Conservation (phyloP, 2,888 invertebrate genomes). For the Drosophila putrida region DNA sequence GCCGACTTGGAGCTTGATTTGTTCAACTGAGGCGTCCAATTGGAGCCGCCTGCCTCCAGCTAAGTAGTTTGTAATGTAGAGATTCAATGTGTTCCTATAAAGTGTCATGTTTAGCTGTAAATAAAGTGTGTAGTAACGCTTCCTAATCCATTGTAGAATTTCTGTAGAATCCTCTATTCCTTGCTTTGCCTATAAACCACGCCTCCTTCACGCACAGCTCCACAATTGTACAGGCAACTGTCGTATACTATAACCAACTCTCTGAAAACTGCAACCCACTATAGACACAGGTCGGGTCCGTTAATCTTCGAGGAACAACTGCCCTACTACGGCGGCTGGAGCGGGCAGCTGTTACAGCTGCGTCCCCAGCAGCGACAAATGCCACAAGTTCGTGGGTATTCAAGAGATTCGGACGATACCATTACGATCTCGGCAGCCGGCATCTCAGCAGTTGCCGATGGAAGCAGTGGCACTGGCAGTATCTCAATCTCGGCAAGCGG, state of each 20-base stretch:
- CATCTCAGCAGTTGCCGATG: slow-evolving; percentile 53
- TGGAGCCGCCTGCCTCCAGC: slow-evolving; percentile 8
- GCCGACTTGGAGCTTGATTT: slow-evolving; percentile 89
- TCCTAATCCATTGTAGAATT: slow-evolving; percentile 42
- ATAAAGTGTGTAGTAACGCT: slow-evolving; percentile 52
- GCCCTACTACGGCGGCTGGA: slow-evolving; percentile 91
- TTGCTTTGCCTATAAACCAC: slow-evolving; percentile 46
- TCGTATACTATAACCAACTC: slow-evolving; percentile 52
- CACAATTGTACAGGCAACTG: slow-evolving; percentile 47
- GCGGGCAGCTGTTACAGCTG: slow-evolving; percentile 88
- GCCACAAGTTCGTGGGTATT: slow-evolving; percentile 37
- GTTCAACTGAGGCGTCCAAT: slow-evolving; percentile 59
- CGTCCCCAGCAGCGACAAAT: slow-evolving; percentile 50
- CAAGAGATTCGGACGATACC: slow-evolving; percentile 66
- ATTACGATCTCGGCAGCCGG: slow-evolving; percentile 86
- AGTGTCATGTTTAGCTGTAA: slow-evolving; percentile 60
- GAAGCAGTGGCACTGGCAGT: slow-evolving; percentile 15
- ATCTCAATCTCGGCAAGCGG: slow-evolving; percentile 57
- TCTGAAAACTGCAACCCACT: slow-evolving; percentile 45
- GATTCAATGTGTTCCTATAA: slow-evolving; percentile 51
- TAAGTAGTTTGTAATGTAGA: slow-evolving; percentile 42
- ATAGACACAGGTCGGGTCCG: slow-evolving; percentile 62
- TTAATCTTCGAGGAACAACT: slow-evolving; percentile 68
- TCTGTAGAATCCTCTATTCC: slow-evolving; percentile 15
- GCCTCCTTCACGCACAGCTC: slow-evolving; percentile 24